A percentile compares a stretch with the other conserved stretches of the same genome.
Evolutionary conservation across 2,888 invertebrate genomes (phyloP).

Genomic region (Andrena minutula): DNA sequence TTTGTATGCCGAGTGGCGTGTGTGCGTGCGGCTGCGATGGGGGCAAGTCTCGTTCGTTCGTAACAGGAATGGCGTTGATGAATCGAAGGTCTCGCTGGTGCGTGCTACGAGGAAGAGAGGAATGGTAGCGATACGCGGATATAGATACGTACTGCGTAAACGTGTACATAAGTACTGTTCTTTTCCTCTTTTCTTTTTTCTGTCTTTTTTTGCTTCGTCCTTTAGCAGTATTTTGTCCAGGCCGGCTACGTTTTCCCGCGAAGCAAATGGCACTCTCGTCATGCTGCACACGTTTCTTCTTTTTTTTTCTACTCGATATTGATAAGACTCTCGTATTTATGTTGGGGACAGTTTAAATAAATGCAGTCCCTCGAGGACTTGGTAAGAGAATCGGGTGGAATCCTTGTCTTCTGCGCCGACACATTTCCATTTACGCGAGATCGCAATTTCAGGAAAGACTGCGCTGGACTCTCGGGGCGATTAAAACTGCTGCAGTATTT

Average conservation of each 20-base stretch:
- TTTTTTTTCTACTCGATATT: constrained; percentile 34
- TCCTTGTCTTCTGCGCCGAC: neutral
- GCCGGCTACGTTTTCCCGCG: constrained; percentile 16
- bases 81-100: constrained; percentile 21
- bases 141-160: constrained; percentile 27
- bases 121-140: constrained; percentile 9
- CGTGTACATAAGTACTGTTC: constrained; percentile 28
- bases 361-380: constrained; percentile 12
- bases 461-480: constrained; percentile 1
- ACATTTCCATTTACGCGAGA: neutral
- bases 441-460: neutral
- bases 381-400: constrained; percentile 3
- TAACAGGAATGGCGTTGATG: constrained; percentile 27
- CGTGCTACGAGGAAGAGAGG: constrained; percentile 5
- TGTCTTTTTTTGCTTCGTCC: neutral
- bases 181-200: neutral
- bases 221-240: constrained; percentile 40
- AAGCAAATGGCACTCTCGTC: constrained; percentile 15
- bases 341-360: constrained; percentile 30
- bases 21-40: constrained; percentile 53
- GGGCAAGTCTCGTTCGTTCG: constrained; percentile 51
- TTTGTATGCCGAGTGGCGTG: constrained; percentile 66
- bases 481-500: neutral
- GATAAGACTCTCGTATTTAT: constrained; percentile 27
- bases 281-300: constrained; percentile 16